Evolutionary conservation across 2,113 vertebrate species (phyloP).

Genomic region (Romanogobio albipinnatus): DNA sequence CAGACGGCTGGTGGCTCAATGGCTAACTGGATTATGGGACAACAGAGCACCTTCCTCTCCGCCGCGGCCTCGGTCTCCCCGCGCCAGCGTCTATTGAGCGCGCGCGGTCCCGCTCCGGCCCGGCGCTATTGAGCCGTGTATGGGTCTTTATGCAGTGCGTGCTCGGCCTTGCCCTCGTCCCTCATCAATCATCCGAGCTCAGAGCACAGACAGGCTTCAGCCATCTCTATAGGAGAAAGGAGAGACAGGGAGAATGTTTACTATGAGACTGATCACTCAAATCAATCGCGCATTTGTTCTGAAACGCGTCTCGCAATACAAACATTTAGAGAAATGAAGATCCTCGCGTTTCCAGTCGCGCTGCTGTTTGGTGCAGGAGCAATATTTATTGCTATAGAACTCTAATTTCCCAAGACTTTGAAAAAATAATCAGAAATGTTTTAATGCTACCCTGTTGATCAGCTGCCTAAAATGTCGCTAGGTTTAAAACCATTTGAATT

Average conservation of each 20-base stretch:
- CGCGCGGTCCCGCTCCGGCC: conserved; percentile 88
- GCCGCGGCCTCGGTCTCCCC: conserved; percentile 80
- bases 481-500: background rate
- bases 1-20: conserved; percentile 92
- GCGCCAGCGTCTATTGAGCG: conserved; percentile 86
- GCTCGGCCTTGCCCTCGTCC: conserved; percentile 92
- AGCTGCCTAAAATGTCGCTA: background rate
- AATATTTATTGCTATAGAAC: too few species aligned
- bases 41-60: conserved; percentile 92
- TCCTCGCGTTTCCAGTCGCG: too few species aligned
- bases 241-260: conserved; percentile 61
- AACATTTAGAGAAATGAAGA: conserved; percentile 21
- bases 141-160: conserved; percentile 91
- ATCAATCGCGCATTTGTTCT: conserved; percentile 31
- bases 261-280: conserved; percentile 66
- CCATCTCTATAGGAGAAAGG: conserved; percentile 77
- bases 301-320: conserved; percentile 37
- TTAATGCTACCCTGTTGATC: too few species aligned
- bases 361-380: background rate
- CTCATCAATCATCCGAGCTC: conserved; percentile 99
- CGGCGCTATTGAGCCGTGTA: conserved; percentile 90
- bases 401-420: too few species aligned
- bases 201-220: conserved; percentile 88
- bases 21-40: conserved; percentile 92
- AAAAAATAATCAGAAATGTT: background rate